phyloP scores from a whole-genome alignment of 2,888 invertebrate species.

The Drosophila paucipuncta region DNA sequence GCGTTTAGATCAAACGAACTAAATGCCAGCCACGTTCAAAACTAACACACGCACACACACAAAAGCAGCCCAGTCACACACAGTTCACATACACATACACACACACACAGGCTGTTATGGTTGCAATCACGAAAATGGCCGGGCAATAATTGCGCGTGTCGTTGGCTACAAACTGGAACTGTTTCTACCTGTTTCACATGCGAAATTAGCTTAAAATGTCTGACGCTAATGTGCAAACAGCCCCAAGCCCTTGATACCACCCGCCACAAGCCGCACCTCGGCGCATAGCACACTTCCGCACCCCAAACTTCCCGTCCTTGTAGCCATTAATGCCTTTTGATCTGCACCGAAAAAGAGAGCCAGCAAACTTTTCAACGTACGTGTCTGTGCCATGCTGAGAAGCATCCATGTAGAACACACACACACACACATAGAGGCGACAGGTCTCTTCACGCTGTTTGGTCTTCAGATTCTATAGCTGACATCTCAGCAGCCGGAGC shows the following conservation, averaged over 20 bases:
- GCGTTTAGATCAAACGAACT: slow-evolving; percentile 74
- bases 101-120: slow-evolving; percentile 17
- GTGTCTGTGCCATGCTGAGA: slow-evolving; percentile 49
- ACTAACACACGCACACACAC: slow-evolving; percentile 28
- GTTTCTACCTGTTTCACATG: slow-evolving; percentile 79
- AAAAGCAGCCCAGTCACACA: slow-evolving; percentile 10
- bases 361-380: slow-evolving; percentile 59
- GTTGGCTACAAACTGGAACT: slow-evolving; percentile 72
- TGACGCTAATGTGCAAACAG: slow-evolving; percentile 73
- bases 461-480: slow-evolving; percentile 16
- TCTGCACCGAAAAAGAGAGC: slow-evolving; percentile 48
- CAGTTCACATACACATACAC: slow-evolving; percentile 16
- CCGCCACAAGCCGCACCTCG: slow-evolving; percentile 6
- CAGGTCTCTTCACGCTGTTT: slow-evolving; percentile 27
- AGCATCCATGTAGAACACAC: slow-evolving; percentile 31
- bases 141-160: slow-evolving; percentile 80
- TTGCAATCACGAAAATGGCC: slow-evolving; percentile 78
- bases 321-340: slow-evolving; percentile 73
- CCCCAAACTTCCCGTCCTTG: neutral
- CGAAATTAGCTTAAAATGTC: slow-evolving; percentile 76
- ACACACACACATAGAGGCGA: slow-evolving; percentile 21
- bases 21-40: slow-evolving; percentile 71
- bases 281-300: neutral
- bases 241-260: slow-evolving; percentile 36
- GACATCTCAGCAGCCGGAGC: slow-evolving; percentile 14